Evolutionary conservation across 1,140 invertebrate genomes (phyloP).

Genomic region (Drosophila kanapiae): DNA sequence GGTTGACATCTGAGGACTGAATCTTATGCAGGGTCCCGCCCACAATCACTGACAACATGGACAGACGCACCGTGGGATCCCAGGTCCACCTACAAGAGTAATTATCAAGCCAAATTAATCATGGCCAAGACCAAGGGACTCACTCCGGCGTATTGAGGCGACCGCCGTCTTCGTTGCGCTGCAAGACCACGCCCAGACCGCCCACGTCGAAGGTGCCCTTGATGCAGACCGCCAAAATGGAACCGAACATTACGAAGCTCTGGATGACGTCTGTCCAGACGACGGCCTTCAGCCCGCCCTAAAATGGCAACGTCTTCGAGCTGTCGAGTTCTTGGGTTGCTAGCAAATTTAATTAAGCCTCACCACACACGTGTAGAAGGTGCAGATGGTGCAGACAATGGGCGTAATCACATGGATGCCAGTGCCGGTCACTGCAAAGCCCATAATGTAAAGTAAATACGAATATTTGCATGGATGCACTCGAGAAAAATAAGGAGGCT

Average conservation of each 20-base stretch:
- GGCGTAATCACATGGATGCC: constrained; percentile 92
- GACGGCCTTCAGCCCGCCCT: constrained; percentile 97
- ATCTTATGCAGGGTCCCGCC: constrained; percentile 95
- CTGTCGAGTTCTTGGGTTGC: neutral
- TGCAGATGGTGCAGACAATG: constrained; percentile 93
- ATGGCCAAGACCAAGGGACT: constrained; percentile 44
- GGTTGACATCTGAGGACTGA: constrained; percentile 93
- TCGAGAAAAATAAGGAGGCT: neutral
- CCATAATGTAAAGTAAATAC: neutral
- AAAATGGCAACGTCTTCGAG: constrained; percentile 17
- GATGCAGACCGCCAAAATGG: constrained; percentile 92
- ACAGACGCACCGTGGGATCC: constrained; percentile 91
- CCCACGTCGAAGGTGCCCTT: constrained; percentile 94
- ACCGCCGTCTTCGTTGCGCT: constrained; percentile 89
- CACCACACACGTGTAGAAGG: constrained; percentile 96
- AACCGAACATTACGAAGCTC: constrained; percentile 92
- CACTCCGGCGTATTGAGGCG: constrained; percentile 93
- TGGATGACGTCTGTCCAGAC: constrained; percentile 97
- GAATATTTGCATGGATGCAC: constrained; percentile 1
- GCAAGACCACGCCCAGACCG: constrained; percentile 90
- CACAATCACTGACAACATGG: constrained; percentile 91
- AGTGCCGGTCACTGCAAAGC: constrained; percentile 92
- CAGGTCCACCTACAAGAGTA: constrained; percentile 87
- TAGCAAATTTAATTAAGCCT: constrained; percentile 83
- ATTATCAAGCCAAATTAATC: constrained; percentile 12